These are phyloP conservation scores for Clarias magur DNA, from an alignment of 2,113 vertebrate genomes.

Conservation along the genomic window DNA sequence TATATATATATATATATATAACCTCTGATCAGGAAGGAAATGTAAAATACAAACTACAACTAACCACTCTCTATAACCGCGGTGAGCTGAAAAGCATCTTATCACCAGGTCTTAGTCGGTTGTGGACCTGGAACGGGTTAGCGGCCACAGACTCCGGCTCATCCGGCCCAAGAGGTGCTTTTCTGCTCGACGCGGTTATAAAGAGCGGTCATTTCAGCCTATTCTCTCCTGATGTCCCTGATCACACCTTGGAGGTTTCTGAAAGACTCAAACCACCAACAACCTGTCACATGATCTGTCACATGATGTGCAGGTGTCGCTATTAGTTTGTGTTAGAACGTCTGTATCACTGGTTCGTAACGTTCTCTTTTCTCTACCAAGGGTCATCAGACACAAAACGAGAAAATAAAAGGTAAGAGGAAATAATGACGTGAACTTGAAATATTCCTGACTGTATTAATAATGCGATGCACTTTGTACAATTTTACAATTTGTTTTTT, in stretches of 20 bases:
- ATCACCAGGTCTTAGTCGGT: neutral
- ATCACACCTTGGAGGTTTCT: neutral
- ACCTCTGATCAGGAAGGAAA: neutral
- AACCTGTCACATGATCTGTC: neutral
- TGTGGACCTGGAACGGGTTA: neutral
- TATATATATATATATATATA: neutral
- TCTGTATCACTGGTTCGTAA: neutral
- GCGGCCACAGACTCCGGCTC: neutral
- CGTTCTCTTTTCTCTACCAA: conserved; percentile 27
- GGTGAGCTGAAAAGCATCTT: conserved; percentile 1
- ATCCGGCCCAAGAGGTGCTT: neutral
- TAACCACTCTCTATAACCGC: neutral
- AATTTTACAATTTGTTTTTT: neutral
- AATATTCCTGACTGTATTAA: neutral
- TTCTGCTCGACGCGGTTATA: neutral
- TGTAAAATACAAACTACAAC: neutral
- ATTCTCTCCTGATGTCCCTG: neutral
- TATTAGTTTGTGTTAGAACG: neutral
- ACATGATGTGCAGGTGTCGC: neutral
- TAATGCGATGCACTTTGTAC: neutral
- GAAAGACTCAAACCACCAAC: no score
- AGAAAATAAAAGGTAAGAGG: conserved; percentile 29
- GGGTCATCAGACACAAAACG: conserved; percentile 48
- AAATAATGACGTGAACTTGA: neutral
- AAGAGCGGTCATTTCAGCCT: neutral